Evolutionary conservation across 2,888 invertebrate species (phyloP).

Genomic region (Eupithecia subfuscata): DNA sequence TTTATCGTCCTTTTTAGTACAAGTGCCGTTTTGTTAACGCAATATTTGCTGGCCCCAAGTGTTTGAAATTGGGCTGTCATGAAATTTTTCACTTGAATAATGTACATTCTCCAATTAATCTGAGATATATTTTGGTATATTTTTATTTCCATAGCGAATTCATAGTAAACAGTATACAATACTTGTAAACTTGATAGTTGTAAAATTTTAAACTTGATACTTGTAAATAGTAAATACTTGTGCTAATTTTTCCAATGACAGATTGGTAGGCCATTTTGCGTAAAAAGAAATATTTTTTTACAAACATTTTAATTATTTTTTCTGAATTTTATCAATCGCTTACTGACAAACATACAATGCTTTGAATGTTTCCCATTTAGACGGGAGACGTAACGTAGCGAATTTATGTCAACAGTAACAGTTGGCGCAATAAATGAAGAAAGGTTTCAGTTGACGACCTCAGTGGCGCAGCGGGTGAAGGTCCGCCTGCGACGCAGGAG

Average conservation of each 20-base stretch:
- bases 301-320: background rate
- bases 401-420: no score
- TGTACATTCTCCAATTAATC: background rate
- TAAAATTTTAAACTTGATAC: no score
- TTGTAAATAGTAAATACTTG: no score
- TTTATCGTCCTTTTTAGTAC: constrained; percentile 47
- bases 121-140: background rate
- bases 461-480: no score
- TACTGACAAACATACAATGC: background rate
- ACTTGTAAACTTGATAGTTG: no score
- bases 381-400: no score
- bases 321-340: background rate
- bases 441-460: no score
- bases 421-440: no score
- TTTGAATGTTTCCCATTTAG: background rate
- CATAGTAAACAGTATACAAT: background rate
- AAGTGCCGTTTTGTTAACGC: constrained; percentile 35
- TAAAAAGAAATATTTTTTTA: background rate
- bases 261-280: background rate
- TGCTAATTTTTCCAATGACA: background rate
- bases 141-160: no score
- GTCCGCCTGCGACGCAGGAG: no score
- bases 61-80: constrained; percentile 11
- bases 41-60: constrained; percentile 28
- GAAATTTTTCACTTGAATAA: background rate